Percentiles rank a stretch among this genome's conserved stretches.
These are phyloP conservation scores for Drosophila rhopaloa DNA, from an alignment of 1,140 invertebrate species.

Conservation along the genomic window DNA sequence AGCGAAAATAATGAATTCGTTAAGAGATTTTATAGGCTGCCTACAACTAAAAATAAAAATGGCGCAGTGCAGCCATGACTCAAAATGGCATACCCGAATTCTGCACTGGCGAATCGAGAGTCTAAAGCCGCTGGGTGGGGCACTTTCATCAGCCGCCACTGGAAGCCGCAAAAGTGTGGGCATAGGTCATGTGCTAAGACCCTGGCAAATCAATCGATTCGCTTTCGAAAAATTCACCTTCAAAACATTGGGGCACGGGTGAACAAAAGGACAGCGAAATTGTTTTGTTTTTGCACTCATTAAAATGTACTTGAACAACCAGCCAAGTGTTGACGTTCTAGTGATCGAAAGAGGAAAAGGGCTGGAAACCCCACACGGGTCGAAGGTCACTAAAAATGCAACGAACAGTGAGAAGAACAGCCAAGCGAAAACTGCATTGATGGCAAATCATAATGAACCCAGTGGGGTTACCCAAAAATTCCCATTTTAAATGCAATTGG, in stretches of 20 bases:
- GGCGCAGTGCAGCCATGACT: constrained; percentile 48
- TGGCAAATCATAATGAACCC: constrained; percentile 19
- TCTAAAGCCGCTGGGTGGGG: constrained; percentile 9
- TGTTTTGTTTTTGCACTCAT: constrained; percentile 61
- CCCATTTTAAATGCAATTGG: constrained; percentile 12
- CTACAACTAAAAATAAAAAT: constrained; percentile 72
- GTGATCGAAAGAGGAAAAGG: constrained; percentile 7
- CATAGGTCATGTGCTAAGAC: constrained; percentile 44
- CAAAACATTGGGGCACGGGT: constrained; percentile 19
- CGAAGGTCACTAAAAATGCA: constrained; percentile 32
- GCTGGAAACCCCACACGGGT: constrained; percentile 20
- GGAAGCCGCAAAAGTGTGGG: constrained; percentile 66
- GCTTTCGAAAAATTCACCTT: constrained; percentile 58
- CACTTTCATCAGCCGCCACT: constrained; percentile 36
- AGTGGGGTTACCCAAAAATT: background rate
- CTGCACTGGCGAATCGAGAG: constrained; percentile 9
- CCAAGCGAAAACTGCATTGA: constrained; percentile 19
- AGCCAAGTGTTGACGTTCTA: constrained; percentile 21
- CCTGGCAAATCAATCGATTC: constrained; percentile 67
- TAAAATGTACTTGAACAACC: constrained; percentile 59
- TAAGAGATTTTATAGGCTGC: constrained; percentile 60
- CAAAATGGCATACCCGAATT: constrained; percentile 17
- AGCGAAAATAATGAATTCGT: constrained; percentile 15
- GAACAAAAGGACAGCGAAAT: constrained; percentile 58
- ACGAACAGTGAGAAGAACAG: constrained; percentile 34